A percentile compares a stretch with the other conserved stretches of the same genome.
phyloP scores from a whole-genome alignment of 1,140 invertebrate species.

The Ips nitidus region DNA sequence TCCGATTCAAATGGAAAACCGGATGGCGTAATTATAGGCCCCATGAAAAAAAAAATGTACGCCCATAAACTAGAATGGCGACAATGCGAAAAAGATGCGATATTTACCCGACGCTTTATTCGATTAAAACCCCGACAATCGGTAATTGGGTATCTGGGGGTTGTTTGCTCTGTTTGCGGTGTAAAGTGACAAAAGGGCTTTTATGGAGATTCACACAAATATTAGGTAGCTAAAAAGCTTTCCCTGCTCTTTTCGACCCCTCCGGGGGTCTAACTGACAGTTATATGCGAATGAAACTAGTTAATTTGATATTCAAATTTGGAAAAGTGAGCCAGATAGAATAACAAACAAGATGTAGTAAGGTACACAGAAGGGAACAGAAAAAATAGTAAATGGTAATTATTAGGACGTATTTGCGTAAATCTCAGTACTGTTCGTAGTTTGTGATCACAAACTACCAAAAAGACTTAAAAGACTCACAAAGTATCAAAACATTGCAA shows the following conservation, averaged over 20 bases:
- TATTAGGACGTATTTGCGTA: too few species aligned
- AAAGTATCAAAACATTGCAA: too few species aligned
- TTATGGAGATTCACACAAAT: slow-evolving; percentile 17
- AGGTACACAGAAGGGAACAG: too few species aligned
- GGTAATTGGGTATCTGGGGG: slow-evolving; percentile 13
- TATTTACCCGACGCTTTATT: slow-evolving; percentile 17
- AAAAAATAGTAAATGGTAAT: too few species aligned
- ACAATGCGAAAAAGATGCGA: slow-evolving; percentile 13
- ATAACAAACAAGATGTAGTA: too few species aligned
- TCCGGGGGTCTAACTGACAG: background rate
- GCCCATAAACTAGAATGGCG: slow-evolving; percentile 15
- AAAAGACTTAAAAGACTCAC: too few species aligned
- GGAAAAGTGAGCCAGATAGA: too few species aligned
- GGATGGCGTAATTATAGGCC: slow-evolving; percentile 7
- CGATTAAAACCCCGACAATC: slow-evolving; percentile 8
- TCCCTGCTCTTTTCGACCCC: background rate
- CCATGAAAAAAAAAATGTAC: slow-evolving; percentile 13
- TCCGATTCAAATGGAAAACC: slow-evolving; percentile 14
- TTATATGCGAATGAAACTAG: background rate
- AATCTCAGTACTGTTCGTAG: too few species aligned
- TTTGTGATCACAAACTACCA: too few species aligned
- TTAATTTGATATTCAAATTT: slow-evolving; percentile 5
- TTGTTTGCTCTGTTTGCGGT: slow-evolving; percentile 25
- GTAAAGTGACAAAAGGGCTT: slow-evolving; percentile 27
- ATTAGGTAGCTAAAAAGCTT: slow-evolving; percentile 6